Percentiles rank a stretch among this genome's conserved stretches.
Evolutionary conservation across 2,888 invertebrate species (phyloP).

Genomic region (Nymphalis c-album): DNA sequence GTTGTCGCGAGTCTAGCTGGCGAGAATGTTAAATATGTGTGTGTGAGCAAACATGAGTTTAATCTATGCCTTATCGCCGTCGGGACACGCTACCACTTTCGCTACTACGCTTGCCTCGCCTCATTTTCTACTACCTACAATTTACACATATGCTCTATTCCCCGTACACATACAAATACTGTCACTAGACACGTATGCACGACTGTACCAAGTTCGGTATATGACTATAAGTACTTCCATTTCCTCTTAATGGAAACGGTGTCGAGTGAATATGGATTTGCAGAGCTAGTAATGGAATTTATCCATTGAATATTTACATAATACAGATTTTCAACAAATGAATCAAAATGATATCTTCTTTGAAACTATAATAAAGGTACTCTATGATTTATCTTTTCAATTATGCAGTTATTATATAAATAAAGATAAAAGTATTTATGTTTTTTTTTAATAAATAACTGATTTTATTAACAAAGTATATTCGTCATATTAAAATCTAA

Average conservation of each 20-base stretch:
- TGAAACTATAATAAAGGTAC: background rate
- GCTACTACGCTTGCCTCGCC: constrained; percentile 36
- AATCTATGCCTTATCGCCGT: constrained; percentile 75
- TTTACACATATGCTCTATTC: constrained; percentile 6
- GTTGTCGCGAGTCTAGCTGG: constrained; percentile 65
- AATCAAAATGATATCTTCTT: background rate
- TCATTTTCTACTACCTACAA: constrained; percentile 25
- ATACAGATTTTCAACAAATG: constrained; percentile 18
- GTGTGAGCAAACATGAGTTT: constrained; percentile 75
- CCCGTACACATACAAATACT: background rate
- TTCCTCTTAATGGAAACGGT: constrained; percentile 48
- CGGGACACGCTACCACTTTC: constrained; percentile 45
- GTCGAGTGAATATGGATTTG: constrained; percentile 53
- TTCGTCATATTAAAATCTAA: background rate
- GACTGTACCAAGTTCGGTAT: constrained; percentile 26
- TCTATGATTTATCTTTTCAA: too few species aligned
- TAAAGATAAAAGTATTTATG: background rate
- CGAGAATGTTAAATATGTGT: constrained; percentile 74
- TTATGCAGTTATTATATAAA: background rate
- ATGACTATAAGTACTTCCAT: constrained; percentile 40
- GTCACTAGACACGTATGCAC: constrained; percentile 29
- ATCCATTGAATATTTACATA: constrained; percentile 38
- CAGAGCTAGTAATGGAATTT: constrained; percentile 42
- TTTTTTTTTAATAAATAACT: background rate
- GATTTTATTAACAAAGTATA: background rate